Evolutionary conservation across 1,140 invertebrate species (phyloP), one percentile per base, ranked within the genome.

Genomic region (Tribolium castaneum): DNA sequence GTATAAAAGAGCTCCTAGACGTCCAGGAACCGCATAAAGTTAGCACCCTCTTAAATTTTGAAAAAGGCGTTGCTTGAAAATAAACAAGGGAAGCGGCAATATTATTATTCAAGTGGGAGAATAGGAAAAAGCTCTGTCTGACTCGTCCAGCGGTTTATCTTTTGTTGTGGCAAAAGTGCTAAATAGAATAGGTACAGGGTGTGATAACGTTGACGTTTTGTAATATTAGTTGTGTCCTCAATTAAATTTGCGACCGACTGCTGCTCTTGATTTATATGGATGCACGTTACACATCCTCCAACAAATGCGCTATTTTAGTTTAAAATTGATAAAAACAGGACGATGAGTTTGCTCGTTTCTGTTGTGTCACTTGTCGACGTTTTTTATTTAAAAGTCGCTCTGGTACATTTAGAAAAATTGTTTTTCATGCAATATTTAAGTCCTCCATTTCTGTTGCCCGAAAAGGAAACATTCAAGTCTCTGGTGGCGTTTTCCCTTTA

Each of bases 361-460:
- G 52, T 9, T n/a, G 56, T 62, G 56, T 62, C 59, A 35, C 19
- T 25, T 62, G 56, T 62, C 59, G 39, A 35, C 59, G n/a, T 7
- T 35, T 66, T 62, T 62, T 62, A 62, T 62, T 66, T 66, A 66
- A 66, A 66, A 35, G 13, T 59, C 54, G 22, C 54, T 12, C 19
- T 30, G 6, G 30, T 35, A 66, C 59, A 66, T 34, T 66, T 66
- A 66, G 59, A 66, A 66, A 39, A 35, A 66, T 39, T 66, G 59
- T 66, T 66, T 66, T 35, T 30, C 59, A 66, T 66, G 59, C 59
- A 66, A 35, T 22, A 35, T 35, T 66, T 34, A 35, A 30, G n/a
- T 39, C 22, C 25, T 14, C 52, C 52, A 13, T 25, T 59, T 10
- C 22, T 9, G 10, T n/a, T 19, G 7, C 54, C 10, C 16, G 59